A percentile compares a stretch with the other conserved stretches of the same genome.
These are phyloP conservation scores for Pipistrellus kuhlii DNA, from an alignment of 2,797 vertebrate genomes.

Conservation along the genomic window DNA sequence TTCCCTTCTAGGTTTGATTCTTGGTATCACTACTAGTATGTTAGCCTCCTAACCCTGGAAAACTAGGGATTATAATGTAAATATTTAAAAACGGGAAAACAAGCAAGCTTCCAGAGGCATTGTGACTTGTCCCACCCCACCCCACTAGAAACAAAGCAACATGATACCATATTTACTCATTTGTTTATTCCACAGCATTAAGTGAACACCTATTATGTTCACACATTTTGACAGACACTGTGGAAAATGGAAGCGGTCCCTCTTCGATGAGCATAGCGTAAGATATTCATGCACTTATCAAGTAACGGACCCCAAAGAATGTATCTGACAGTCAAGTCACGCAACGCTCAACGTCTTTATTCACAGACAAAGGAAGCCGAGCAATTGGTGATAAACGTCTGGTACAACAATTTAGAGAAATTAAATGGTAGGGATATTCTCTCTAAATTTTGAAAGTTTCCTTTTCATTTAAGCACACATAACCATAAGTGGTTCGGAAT, in stretches of 20 bases:
- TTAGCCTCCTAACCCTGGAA: neutral
- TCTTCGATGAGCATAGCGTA: accelerated
- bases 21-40: neutral
- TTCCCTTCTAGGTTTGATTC: neutral
- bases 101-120: neutral
- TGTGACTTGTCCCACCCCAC: accelerated
- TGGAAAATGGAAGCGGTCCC: accelerated
- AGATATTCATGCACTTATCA: accelerated
- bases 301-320: accelerated
- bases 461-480: neutral
- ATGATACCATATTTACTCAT: accelerated
- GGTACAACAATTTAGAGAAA: too few relatives aligned
- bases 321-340: accelerated
- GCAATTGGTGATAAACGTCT: accelerated
- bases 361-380: neutral
- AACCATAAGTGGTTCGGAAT: neutral
- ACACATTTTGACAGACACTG: accelerated
- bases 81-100: neutral
- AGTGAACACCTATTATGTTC: neutral
- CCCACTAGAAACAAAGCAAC: neutral
- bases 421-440: neutral
- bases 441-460: neutral
- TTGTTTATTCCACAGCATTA: accelerated
- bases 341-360: accelerated
- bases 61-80: neutral